These are phyloP conservation scores for Monarcha castaneiventris DNA, from an alignment of 2,113 vertebrate species.

Conservation along the genomic window DNA sequence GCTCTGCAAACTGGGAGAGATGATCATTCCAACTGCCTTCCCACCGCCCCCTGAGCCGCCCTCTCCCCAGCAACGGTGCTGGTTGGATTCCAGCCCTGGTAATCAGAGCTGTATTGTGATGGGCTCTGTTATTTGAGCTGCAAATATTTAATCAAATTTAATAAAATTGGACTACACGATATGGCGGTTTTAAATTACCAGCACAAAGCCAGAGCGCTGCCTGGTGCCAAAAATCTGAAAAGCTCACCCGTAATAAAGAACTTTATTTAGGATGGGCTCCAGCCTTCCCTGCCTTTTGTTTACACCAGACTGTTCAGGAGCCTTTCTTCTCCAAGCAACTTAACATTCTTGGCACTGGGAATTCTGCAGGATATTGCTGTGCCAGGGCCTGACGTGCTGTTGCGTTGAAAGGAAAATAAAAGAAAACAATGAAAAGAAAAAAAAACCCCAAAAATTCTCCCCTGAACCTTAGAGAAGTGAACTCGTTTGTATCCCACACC, in stretches of 20 bases:
- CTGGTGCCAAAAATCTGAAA: constrained; percentile 42
- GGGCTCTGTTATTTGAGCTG: constrained; percentile 1
- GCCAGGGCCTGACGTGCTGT: constrained; percentile 22
- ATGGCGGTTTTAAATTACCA: constrained; percentile 19
- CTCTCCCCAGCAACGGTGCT: background rate
- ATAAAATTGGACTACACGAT: constrained; percentile 23
- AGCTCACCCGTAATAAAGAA: constrained; percentile 41
- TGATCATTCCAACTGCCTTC: background rate
- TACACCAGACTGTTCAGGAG: constrained; percentile 42
- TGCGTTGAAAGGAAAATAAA: constrained; percentile 14
- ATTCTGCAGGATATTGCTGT: constrained; percentile 22
- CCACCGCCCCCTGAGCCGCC: background rate
- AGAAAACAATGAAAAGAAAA: background rate
- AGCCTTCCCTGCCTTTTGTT: constrained; percentile 57
- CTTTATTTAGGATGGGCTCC: constrained; percentile 62
- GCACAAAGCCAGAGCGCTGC: background rate
- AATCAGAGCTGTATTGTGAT: background rate
- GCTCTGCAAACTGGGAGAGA: background rate
- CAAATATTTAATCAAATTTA: constrained; percentile 47
- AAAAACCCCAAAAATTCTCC: background rate
- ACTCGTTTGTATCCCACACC: background rate
- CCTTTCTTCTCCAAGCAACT: constrained; percentile 56
- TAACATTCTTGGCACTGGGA: constrained; percentile 52
- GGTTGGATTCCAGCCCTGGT: background rate
- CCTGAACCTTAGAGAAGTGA: background rate